Base-by-base conservation (phyloP, 2,888 invertebrate species). In the Campoletis raptor region DNA sequence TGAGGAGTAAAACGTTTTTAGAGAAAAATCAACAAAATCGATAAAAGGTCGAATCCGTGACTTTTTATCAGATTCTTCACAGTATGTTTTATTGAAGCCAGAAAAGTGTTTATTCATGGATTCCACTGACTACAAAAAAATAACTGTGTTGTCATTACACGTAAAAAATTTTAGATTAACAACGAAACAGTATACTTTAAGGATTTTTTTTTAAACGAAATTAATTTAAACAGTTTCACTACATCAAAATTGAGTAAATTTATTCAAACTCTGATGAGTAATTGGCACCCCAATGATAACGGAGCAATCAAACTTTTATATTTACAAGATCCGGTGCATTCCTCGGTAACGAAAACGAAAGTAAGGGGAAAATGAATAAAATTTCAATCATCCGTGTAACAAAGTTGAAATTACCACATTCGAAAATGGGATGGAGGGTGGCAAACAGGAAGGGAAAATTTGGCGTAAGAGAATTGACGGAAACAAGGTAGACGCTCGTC, bases 401-500 rank as follows among this genome's bases (percentile, higher is more conserved):
- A 30, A 57, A 64, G 52, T 81, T 77, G 70, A 21, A 30, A 52
- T 21, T 37, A 30, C 15, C 30, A 64, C 24, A 57, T 54, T 30
- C 30, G 24, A 52, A 48, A 72, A 10, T 18, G 54, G 10, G 52
- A 45, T 21, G 21, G 15, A 57, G 64, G 74, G 21, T 21, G 69
- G 77, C 48, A 12, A 74, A 42, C 18, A 72, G 52, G 66, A 66
- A 42, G 72, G 48, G 69, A 73, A 40, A 66, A 54, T 74, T 81
- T 78, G 86, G 80, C 54, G 64, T 80, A 74, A 82, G 88, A 85
- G 87, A 85, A 81, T 81, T 78, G 85, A 66, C 88, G 89, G 90
- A 90, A 90, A 90, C 90, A 89, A 88, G 87, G 87, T 89, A 91
- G 92, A 92, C 92, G 91, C 90, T 91, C 91, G 91, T 91, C 91